Conservation (phyloP, 2,888 invertebrate species). For the Eupeodes latifasciatus region DNA sequence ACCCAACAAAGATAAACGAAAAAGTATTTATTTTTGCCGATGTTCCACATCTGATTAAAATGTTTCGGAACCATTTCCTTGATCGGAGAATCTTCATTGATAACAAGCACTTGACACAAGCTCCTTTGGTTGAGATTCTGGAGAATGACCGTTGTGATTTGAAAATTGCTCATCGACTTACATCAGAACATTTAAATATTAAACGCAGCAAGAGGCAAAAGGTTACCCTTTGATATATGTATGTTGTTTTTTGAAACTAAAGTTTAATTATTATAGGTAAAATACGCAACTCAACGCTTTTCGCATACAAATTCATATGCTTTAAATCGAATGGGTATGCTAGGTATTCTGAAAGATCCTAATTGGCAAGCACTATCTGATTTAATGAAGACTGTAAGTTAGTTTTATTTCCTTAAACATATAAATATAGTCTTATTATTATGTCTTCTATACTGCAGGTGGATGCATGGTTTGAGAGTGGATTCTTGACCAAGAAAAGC, state of each 20-base stretch:
- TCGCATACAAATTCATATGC: constrained; percentile 36
- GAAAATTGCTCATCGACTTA: constrained; percentile 20
- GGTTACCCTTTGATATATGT: not conserved
- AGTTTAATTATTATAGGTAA: constrained; percentile 23
- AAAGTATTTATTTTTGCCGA: constrained; percentile 34
- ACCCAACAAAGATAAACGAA: constrained; percentile 18
- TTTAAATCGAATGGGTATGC: constrained; percentile 51
- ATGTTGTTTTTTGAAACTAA: too few species aligned
- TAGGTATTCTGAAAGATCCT: constrained; percentile 47
- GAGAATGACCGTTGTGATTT: constrained; percentile 9
- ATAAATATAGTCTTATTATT: too few species aligned
- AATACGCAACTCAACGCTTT: constrained; percentile 41
- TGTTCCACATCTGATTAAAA: constrained; percentile 44
- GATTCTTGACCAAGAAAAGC: too few species aligned
- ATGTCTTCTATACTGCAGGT: too few species aligned
- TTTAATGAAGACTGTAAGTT: constrained; percentile 12
- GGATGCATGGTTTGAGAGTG: too few species aligned
- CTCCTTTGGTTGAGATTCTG: not conserved
- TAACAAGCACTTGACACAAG: not conserved
- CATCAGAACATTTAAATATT: constrained; percentile 4
- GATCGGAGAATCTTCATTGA: constrained; percentile 23
- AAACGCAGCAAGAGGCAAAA: constrained; percentile 34
- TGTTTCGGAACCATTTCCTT: constrained; percentile 44
- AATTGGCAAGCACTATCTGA: constrained; percentile 20
- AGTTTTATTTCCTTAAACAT: too few species aligned